phyloP scores from a whole-genome alignment of 1,140 invertebrate species.

The Nephila pilipes region DNA sequence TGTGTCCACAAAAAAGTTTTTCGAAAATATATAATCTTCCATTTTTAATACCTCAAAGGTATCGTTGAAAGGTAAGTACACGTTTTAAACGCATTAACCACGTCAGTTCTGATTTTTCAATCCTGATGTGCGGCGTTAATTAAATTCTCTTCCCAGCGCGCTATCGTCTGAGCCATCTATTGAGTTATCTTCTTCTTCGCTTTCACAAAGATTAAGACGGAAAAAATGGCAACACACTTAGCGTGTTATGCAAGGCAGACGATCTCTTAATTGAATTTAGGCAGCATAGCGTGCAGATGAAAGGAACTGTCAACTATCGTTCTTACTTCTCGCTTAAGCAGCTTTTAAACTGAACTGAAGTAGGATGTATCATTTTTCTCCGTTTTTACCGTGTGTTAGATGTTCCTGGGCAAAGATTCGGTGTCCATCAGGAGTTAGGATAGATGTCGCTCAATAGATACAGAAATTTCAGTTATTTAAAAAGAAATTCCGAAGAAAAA shows the following conservation, averaged over 20 bases:
- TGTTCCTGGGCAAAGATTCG: not conserved
- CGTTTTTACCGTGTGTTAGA: not conserved
- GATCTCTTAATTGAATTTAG: not conserved
- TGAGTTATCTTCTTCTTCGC: not conserved
- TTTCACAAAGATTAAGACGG: not conserved
- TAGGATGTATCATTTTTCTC: not conserved
- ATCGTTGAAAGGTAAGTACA: not conserved
- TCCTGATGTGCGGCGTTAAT: not conserved
- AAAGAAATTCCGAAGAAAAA: no score
- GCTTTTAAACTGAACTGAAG: not conserved
- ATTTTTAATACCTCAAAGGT: not conserved
- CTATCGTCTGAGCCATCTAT: not conserved
- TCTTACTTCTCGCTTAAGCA: not conserved
- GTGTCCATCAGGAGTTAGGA: not conserved
- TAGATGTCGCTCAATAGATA: no score
- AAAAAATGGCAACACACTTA: not conserved
- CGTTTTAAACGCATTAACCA: not conserved
- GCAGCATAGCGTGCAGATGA: not conserved
- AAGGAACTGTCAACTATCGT: not conserved
- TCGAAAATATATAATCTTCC: not conserved
- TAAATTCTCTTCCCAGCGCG: not conserved
- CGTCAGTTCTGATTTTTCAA: not conserved
- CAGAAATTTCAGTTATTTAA: no score
- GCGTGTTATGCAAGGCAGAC: not conserved
- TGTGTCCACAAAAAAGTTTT: no score